phyloP scores from a whole-genome alignment of 2,113 vertebrate genomes.

The Cricetomys ansorgei region DNA sequence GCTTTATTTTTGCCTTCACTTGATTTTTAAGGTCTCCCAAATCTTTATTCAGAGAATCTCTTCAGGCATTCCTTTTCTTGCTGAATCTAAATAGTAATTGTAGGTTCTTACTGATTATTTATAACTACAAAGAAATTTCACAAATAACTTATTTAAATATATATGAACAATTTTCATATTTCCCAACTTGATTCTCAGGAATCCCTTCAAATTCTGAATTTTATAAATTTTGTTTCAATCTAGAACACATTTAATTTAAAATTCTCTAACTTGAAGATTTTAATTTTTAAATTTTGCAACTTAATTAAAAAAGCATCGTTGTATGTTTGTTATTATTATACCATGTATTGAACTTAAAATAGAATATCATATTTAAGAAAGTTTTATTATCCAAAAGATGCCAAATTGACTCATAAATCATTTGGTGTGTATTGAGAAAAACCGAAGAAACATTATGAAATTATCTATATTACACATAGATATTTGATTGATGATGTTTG shows the following conservation, averaged over 20 bases:
- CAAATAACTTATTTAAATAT: neutral
- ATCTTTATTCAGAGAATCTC: neutral
- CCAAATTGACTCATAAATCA: slow-evolving; percentile 13
- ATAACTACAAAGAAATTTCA: neutral
- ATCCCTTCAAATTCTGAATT: neutral
- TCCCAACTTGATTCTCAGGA: neutral
- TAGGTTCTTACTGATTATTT: no score
- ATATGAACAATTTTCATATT: neutral
- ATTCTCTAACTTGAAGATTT: neutral
- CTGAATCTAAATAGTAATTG: neutral
- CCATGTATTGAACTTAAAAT: neutral
- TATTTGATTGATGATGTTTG: neutral
- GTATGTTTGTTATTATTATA: neutral
- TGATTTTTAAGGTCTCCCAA: neutral
- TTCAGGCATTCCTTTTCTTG: neutral
- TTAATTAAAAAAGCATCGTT: neutral
- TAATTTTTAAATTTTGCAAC: neutral
- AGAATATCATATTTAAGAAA: neutral
- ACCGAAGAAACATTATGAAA: neutral
- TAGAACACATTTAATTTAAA: neutral
- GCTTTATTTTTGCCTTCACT: neutral
- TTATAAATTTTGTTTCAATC: neutral
- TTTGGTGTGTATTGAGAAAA: neutral
- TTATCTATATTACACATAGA: neutral
- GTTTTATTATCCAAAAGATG: neutral